Conservation (phyloP, 2,797 vertebrate species). For the Argya squamiceps region DNA sequence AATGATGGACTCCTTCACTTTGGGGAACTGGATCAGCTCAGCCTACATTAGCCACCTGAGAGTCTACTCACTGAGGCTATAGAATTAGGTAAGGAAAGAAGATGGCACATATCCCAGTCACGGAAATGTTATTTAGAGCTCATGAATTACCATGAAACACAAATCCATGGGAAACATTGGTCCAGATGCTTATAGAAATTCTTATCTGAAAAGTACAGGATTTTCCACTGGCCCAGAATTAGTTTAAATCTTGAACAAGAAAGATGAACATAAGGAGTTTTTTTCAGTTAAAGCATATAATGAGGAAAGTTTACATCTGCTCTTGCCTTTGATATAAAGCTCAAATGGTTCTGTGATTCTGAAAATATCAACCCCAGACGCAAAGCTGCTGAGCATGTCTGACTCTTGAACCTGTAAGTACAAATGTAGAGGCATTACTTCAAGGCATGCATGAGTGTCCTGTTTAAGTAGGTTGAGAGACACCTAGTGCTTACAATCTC, state of each 20-base stretch:
- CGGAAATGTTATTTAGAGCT: neutral
- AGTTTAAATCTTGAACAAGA: neutral
- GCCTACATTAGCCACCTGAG: neutral
- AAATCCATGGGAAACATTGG: neutral
- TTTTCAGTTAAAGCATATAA: neutral
- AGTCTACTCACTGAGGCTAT: neutral
- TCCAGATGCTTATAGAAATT: neutral
- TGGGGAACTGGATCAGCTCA: neutral
- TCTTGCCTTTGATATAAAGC: neutral
- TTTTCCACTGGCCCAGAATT: neutral
- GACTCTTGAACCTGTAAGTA: neutral
- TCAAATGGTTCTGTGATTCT: neutral
- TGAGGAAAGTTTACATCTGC: neutral
- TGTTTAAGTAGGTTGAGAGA: neutral
- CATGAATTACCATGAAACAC: neutral
- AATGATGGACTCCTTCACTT: neutral
- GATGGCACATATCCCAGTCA: fast-evolving
- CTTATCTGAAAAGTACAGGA: neutral
- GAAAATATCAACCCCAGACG: neutral
- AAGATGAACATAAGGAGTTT: neutral
- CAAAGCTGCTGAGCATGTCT: neutral
- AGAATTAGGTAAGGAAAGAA: neutral
- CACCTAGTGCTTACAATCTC: neutral
- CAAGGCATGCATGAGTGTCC: neutral
- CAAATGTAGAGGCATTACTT: neutral